Evolutionary conservation across 2,797 vertebrate species (phyloP).

Genomic region (Sebastes trivittatus): DNA sequence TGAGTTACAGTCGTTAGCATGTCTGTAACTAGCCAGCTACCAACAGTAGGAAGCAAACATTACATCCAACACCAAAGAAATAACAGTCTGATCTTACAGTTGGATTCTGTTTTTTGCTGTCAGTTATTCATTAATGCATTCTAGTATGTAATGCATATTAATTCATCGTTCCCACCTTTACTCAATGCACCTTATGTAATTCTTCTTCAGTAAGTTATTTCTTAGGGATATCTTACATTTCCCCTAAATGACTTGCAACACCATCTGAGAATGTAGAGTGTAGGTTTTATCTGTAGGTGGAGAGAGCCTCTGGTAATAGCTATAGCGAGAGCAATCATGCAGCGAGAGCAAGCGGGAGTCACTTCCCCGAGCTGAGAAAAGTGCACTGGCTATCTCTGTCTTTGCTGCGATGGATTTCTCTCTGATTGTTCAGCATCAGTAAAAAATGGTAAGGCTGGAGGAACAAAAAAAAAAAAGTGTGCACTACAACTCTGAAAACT

Average conservation of each 20-base stretch:
- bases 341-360: background rate
- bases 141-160: background rate
- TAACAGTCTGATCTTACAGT: background rate
- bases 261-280: background rate
- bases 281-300: background rate
- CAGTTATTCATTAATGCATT: background rate
- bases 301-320: background rate
- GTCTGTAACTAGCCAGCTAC: background rate
- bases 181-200: background rate
- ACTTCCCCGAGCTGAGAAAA: background rate
- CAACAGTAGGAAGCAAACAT: background rate
- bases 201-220: background rate
- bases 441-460: background rate
- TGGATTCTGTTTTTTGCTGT: too few species aligned
- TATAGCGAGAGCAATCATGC: background rate
- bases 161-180: background rate
- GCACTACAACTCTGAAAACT: background rate
- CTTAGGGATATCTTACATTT: background rate
- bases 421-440: background rate
- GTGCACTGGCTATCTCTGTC: background rate
- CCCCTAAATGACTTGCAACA: background rate
- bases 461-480: background rate
- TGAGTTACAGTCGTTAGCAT: background rate
- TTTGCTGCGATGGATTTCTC: conserved; percentile 1
- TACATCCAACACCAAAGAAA: too few species aligned